Evolutionary conservation across 35 echinoderm and acorn worm species (phyloP), one percentile per base, ranked within the genome.

Genomic region (Lytechinus pictus): DNA sequence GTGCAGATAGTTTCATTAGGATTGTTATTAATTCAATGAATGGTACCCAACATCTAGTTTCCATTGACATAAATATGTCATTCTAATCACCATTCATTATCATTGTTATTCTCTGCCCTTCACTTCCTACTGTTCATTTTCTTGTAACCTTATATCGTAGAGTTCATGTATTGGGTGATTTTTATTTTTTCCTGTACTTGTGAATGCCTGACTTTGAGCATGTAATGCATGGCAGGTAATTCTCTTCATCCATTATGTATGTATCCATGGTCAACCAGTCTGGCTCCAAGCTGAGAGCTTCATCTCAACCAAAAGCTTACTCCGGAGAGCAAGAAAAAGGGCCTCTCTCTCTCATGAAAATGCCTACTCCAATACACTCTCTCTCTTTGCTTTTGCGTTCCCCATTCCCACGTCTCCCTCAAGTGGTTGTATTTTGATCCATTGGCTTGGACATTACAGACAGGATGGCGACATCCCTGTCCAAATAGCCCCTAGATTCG

Each of bases 211-310:
- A 79, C 66, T 79, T 79, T 79, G 3, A 54, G 29, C 88, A 90
- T 90, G 88, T 21, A 90, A 33, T 10, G 52, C 16, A 90, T 52
- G 52, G 27, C 92, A 93, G 92, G 92, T 93, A 93, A 27, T 93
- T 93, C 29, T 3, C 13, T 93, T 93, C 54, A 93, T 90, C 88
- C 92, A 93, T 93, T 55, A 93, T 93, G 92, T 54, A 93, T 93
- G 92, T 27, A 54, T 54, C n/a, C n/a, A 5, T 54, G 92, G 92
- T 57, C 92, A 93, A 57, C 53, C 92, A 93, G 92, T 54, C 92
- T 93, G 92, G 54, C 92, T 55, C 92, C 92, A 28, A 4, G 92
- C 55, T 57, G 92, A 57, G 54, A 57, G 66, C 66, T 79, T 79
- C 66, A 16, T 79, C 66, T 79, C 66, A 79, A 79, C 66, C 66